Evolutionary conservation across 1,140 invertebrate genomes (phyloP).

Genomic region (Musca vetustissima): DNA sequence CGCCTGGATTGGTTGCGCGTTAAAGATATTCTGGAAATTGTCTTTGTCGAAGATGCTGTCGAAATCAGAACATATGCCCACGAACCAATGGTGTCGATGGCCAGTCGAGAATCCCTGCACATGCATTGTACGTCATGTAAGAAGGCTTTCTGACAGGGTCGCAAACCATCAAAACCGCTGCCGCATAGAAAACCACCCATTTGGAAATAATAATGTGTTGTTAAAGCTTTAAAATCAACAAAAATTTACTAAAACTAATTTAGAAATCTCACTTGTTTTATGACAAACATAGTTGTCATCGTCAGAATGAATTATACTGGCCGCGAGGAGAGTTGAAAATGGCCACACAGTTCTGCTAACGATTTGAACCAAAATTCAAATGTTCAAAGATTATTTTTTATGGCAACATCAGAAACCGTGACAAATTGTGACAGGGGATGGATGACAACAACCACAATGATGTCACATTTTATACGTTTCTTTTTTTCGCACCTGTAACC

Average conservation of each 20-base stretch:
- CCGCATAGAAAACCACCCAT: background rate
- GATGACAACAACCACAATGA: background rate
- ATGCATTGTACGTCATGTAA: background rate
- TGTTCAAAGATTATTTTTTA: no score
- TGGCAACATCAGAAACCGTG: no score
- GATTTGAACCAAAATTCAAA: no score
- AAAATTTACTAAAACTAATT: no score
- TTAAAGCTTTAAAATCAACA: conserved; percentile 7
- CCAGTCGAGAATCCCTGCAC: conserved; percentile 11
- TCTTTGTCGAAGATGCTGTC: conserved; percentile 58
- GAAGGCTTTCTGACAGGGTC: background rate
- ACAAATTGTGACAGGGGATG: no score
- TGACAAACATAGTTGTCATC: no score
- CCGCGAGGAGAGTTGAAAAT: no score
- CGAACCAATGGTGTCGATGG: conserved; percentile 41
- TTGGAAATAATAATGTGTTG: conserved; percentile 5
- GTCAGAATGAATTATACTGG: no score
- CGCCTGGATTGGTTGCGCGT: conserved; percentile 64
- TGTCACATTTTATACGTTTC: conserved; percentile 11
- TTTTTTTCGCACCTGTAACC: conserved; percentile 14
- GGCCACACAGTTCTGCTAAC: no score
- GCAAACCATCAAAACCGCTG: background rate
- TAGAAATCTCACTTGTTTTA: no score
- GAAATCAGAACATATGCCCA: conserved; percentile 60
- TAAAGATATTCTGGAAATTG: conserved; percentile 57